Percentiles rank a stretch among this genome's conserved stretches.
phyloP scores from a whole-genome alignment of 1,140 invertebrate genomes.

The Anastatus disparis region DNA sequence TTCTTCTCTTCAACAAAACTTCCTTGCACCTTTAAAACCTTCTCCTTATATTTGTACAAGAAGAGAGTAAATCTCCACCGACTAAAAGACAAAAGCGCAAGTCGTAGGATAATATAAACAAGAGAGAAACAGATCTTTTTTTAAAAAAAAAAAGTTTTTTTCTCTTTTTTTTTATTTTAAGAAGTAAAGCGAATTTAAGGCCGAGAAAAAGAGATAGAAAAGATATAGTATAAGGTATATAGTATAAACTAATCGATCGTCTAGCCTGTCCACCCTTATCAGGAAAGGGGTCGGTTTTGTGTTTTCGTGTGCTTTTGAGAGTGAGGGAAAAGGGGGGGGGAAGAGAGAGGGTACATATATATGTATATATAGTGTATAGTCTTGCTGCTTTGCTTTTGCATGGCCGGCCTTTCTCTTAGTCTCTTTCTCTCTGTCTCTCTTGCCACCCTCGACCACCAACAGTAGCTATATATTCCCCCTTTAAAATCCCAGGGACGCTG shows the following conservation, averaged over 20 bases:
- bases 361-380: conserved; percentile 46
- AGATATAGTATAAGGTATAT: conserved; percentile 51
- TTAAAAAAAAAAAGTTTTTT: no score
- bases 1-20: no score
- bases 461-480: no score
- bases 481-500: no score
- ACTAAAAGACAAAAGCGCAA: no score
- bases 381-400: conserved; percentile 64
- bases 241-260: conserved; percentile 66
- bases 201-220: conserved; percentile 42
- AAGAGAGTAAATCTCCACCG: no score
- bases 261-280: conserved; percentile 69
- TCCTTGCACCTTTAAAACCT: no score
- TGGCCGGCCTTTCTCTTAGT: conserved; percentile 55
- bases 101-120: conserved; percentile 40
- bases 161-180: no score
- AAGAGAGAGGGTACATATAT: no score
- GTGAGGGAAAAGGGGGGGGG: conserved; percentile 15
- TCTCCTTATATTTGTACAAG: conserved; percentile 19
- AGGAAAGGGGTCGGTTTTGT: conserved; percentile 55
- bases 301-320: conserved; percentile 44
- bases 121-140: conserved; percentile 9
- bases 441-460: conserved; percentile 60
- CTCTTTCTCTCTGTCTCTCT: conserved; percentile 39
- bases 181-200: neutral